Base-by-base conservation (phyloP, 2,113 vertebrate genomes). In the Anoura caudifer region DNA sequence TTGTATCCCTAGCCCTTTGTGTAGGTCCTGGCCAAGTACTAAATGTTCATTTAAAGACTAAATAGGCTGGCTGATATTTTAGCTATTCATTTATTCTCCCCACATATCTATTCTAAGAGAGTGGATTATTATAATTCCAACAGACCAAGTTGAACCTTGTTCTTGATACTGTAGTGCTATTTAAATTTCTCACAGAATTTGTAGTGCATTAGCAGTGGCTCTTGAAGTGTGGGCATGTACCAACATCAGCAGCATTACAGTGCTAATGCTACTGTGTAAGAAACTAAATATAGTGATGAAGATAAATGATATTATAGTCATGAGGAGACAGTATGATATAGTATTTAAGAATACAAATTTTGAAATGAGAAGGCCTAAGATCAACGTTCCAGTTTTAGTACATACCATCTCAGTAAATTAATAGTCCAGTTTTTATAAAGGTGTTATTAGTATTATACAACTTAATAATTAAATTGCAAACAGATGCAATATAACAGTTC, bases 381-480 rank as follows among this genome's bases (percentile, higher is more conserved):
- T 70, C 15, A 79, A 67, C 91, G 83, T 83, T 47, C 26, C 16
- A 92, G n/a, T 67, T 56, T 90, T 72, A 38, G 11, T 65, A 26
- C 19, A 75, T 76, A 67, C 6, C n/a, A 17, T 16, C 33, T 88
- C 45, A 20, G 14, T 17, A 0, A 87, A 75, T 26, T 86, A 81
- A 41, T 73, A 79, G 95, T 89, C 94, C 52, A 41, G 31, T n/a
- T 91, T 83, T 83, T 38, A 38, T 5, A 47, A 28, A 61, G 14
- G 10, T 63, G 7, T 70, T 94, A 56, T 31, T 17, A 59, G n/a
- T 15, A 92, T 93, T 87, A 65, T 90, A 43, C 36, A 0, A 90
- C 41, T 95, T 94, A 45, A 83, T 69, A 93, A 76, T 95, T n/a
- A 75, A 85, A 69, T 90, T 19, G 83, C 22, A 84, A 79, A 75